Evolutionary conservation across 2,113 vertebrate species (phyloP).

Genomic region (Egretta garzetta): DNA sequence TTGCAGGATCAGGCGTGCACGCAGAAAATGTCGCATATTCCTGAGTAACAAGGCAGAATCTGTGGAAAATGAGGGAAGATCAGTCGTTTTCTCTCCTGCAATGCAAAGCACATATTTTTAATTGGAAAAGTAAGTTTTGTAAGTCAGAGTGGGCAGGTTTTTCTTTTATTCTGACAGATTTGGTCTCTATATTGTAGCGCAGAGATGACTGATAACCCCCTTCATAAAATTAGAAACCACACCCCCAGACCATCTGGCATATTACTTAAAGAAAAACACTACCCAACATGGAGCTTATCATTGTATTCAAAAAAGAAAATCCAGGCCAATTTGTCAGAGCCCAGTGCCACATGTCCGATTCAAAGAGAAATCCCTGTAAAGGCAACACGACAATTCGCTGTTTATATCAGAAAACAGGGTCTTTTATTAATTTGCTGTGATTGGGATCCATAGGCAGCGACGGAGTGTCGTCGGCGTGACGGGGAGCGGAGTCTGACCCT

Average conservation of each 20-base stretch:
- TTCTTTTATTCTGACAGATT: slow-evolving; percentile 65
- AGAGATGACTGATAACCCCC: slow-evolving; percentile 66
- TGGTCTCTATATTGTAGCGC: slow-evolving; percentile 62
- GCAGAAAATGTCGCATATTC: slow-evolving; percentile 50
- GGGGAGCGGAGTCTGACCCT: neutral
- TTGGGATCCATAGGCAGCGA: neutral
- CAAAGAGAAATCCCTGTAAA: neutral
- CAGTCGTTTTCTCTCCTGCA: slow-evolving; percentile 20
- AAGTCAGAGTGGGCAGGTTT: slow-evolving; percentile 59
- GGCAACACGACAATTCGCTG: neutral
- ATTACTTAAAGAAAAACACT: slow-evolving; percentile 66
- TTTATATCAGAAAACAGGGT: neutral
- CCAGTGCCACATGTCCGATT: neutral
- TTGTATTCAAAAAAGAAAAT: slow-evolving; percentile 62
- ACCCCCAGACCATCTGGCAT: slow-evolving; percentile 70
- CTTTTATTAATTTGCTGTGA: neutral
- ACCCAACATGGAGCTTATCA: slow-evolving; percentile 41
- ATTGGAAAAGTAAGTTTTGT: slow-evolving; percentile 59
- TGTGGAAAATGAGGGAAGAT: slow-evolving; percentile 18
- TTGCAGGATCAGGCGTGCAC: slow-evolving; percentile 51
- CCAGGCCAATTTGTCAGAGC: slow-evolving; percentile 12
- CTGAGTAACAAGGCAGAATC: slow-evolving; percentile 12
- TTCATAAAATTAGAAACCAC: slow-evolving; percentile 74
- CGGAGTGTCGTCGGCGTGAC: neutral
- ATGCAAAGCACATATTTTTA: slow-evolving; percentile 9